phyloP scores from a whole-genome alignment of 1,140 invertebrate genomes.

The Aculops lycopersici region DNA sequence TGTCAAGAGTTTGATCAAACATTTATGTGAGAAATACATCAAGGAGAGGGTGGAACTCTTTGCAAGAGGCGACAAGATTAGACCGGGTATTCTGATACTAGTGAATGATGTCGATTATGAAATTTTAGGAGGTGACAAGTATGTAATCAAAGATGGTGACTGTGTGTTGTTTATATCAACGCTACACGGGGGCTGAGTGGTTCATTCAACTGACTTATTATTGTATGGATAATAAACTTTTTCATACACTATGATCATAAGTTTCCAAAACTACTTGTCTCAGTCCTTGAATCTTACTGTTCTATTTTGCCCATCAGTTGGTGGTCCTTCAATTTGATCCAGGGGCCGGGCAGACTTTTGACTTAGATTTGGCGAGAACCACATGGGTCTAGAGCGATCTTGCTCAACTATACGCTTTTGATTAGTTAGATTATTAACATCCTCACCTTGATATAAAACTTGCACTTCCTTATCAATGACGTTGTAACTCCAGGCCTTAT shows the following conservation, averaged over 20 bases:
- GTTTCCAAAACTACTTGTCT: no score
- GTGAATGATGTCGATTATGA: conserved; percentile 82
- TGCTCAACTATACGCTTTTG: neutral
- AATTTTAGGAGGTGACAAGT: conserved; percentile 30
- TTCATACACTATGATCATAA: no score
- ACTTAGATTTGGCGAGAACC: neutral
- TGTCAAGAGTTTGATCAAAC: conserved; percentile 32
- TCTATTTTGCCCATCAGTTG: no score
- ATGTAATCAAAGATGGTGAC: conserved; percentile 25
- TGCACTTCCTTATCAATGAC: neutral
- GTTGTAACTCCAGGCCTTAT: neutral
- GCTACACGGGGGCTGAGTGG: conserved; percentile 28
- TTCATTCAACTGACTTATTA: neutral
- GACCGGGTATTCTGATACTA: conserved; percentile 63
- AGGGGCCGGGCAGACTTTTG: no score
- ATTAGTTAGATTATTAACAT: neutral
- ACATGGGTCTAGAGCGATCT: neutral
- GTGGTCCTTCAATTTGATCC: no score
- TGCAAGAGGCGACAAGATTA: conserved; percentile 40
- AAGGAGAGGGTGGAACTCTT: conserved; percentile 61
- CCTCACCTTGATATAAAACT: neutral
- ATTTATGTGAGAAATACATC: conserved; percentile 51
- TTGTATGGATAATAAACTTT: no score
- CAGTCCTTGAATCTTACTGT: no score
- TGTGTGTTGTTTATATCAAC: conserved; percentile 33